Evolutionary conservation across 1,140 invertebrate species (phyloP), one percentile per base, ranked within the genome.

Genomic region (Lucilia cuprina): DNA sequence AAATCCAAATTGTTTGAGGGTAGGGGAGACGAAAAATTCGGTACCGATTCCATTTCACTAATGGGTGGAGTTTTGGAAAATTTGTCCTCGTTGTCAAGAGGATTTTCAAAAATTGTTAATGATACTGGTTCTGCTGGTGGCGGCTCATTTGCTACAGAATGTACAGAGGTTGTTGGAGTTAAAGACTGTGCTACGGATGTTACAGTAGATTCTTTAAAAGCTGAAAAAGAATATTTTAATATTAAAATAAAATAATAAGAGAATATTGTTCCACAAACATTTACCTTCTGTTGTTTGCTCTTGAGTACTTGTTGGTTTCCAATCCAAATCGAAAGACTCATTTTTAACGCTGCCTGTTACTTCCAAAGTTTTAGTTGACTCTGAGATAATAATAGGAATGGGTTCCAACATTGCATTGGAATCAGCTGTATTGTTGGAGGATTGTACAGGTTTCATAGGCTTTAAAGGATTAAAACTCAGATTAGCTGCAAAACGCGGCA

Each of bases 401-500:
- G 74, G 10, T 49, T 83, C 65, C 80, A 74, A 65, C 9, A 50
- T 83, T 4, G 83, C 0, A 49, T 2, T 35, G 17, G 55, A 35
- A 3, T 50, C 60, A 9, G 65, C 3, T n/a, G 41, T 50, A 35
- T 2, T 49, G 19, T 13, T 80, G 25, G 19, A 12, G 25, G 60
- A 10, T 49, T 83, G 74, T 84, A 86, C 55, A 84, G 93, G 94
- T 91, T 95, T 96, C 60, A 95, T 92, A 0, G 96, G 96, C 88
- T 96, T 95, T 10, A 96, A 91, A 2, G 96, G 96, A 84, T 93
- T 94, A 82, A 93, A 93, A 85, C 94, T 94, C 75, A 96, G 91
- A 91, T 96, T 96, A 13, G 95, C 94, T 17, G 96, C 96, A 92
- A 95, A 96, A 89, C 95, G 94, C 65, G 96, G 96, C 92, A 96